Percentiles rank a stretch among this genome's conserved stretches.
Evolutionary conservation across 2,797 vertebrate genomes (phyloP).

Genomic region (Danio tinwini): DNA sequence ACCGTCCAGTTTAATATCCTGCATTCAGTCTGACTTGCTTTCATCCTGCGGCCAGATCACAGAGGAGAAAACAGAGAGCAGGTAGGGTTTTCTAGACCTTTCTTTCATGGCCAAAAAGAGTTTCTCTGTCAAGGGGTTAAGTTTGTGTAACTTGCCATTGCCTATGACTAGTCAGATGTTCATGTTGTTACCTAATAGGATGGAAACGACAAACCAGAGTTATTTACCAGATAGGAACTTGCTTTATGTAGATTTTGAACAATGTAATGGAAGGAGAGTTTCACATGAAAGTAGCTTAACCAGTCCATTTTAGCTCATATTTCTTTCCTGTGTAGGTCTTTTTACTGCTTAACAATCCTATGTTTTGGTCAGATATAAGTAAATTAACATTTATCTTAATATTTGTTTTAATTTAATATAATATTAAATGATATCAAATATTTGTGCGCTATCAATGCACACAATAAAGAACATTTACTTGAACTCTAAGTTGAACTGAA

Average conservation of each 20-base stretch:
- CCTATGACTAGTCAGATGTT: background rate
- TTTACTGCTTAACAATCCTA: constrained; percentile 8
- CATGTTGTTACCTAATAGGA: background rate
- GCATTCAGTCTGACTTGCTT: constrained; percentile 24
- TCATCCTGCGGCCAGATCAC: constrained; percentile 11
- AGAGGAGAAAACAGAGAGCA: constrained; percentile 20
- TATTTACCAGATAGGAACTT: background rate
- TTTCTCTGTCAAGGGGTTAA: background rate
- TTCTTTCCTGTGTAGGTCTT: background rate
- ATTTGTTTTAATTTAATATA: background rate
- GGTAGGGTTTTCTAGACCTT: constrained; percentile 40
- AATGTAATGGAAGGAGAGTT: background rate
- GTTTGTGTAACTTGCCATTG: background rate
- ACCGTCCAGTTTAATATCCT: constrained; percentile 42
- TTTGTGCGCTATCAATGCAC: too few species aligned
- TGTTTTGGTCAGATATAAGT: background rate
- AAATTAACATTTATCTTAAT: background rate
- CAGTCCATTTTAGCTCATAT: background rate
- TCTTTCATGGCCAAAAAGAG: background rate
- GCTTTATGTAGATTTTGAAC: background rate
- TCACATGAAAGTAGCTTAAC: background rate
- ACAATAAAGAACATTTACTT: too few species aligned
- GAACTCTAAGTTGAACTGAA: too few species aligned
- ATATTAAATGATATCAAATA: too few species aligned
- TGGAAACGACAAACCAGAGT: background rate